A percentile compares a stretch with the other conserved stretches of the same genome.
These are phyloP conservation scores for Recurvirostra avosetta DNA, from an alignment of 2,113 vertebrate genomes.

Conservation along the genomic window DNA sequence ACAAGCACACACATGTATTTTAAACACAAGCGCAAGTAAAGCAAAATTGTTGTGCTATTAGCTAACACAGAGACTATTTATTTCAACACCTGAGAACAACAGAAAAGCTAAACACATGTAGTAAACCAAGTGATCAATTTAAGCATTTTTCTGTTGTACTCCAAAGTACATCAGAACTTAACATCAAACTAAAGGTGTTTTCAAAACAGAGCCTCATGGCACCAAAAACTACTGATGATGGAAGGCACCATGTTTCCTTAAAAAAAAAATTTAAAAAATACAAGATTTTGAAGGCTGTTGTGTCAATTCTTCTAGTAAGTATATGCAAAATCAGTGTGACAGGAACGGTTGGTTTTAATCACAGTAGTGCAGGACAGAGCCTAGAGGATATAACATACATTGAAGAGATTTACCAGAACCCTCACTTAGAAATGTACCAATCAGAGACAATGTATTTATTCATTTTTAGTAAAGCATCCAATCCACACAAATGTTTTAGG, in stretches of 20 bases:
- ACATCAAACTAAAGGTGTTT: not conserved
- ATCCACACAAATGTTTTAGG: not conserved
- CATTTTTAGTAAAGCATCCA: slow-evolving; percentile 16
- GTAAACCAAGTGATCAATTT: not conserved
- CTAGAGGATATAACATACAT: not conserved
- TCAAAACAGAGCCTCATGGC: not conserved
- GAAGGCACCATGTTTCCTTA: not conserved
- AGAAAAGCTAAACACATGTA: not conserved
- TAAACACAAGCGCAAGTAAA: not conserved
- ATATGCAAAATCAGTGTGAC: slow-evolving; percentile 7
- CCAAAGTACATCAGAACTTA: not conserved
- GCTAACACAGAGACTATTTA: not conserved
- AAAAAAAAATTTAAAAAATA: not conserved
- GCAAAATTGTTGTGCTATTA: not conserved
- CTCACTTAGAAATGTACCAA: not conserved
- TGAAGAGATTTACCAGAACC: slow-evolving; percentile 34
- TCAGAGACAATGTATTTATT: not conserved
- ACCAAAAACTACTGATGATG: not conserved
- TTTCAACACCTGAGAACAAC: not conserved
- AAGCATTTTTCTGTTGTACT: not conserved
- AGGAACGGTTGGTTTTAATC: slow-evolving; percentile 46
- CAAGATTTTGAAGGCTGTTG: not conserved
- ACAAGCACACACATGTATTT: not conserved
- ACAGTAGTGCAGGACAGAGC: slow-evolving; percentile 1
- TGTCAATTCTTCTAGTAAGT: slow-evolving; percentile 11